Percentiles rank a stretch among this genome's conserved stretches.
Conservation (phyloP, 2,113 vertebrate species). For the Nothobranchius kuhntae region DNA sequence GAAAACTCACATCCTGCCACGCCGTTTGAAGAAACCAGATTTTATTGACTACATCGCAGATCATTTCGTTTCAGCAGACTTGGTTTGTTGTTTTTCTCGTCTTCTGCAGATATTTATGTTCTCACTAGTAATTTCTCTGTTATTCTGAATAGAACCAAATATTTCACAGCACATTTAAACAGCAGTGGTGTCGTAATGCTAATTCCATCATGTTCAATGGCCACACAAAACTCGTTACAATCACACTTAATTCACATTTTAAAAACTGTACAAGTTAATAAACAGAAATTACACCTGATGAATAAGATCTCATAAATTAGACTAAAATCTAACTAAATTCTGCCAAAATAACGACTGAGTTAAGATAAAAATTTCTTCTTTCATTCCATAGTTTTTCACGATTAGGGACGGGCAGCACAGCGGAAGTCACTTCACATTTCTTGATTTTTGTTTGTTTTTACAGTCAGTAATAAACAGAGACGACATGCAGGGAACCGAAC, state of each 20-base stretch:
- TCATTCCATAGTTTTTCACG: neutral
- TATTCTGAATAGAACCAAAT: slow-evolving; percentile 6
- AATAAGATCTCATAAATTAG: slow-evolving; percentile 13
- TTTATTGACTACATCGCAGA: no score
- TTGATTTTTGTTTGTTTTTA: no score
- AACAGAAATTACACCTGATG: slow-evolving; percentile 7
- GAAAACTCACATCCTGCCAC: no score
- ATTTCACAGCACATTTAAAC: slow-evolving; percentile 13
- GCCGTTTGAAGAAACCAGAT: no score
- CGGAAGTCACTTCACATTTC: neutral
- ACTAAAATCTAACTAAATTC: slow-evolving; percentile 1
- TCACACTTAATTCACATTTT: slow-evolving; percentile 19
- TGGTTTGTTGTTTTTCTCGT: neutral
- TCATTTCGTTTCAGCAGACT: neutral
- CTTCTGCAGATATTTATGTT: neutral
- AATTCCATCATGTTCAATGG: slow-evolving; percentile 2
- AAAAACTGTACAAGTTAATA: slow-evolving; percentile 4
- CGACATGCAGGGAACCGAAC: no score
- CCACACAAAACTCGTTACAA: slow-evolving; percentile 15
- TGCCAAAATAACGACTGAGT: neutral
- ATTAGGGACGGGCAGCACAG: neutral
- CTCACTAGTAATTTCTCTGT: neutral
- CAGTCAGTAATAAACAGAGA: no score
- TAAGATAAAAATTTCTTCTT: neutral
- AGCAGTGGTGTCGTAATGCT: slow-evolving; percentile 7